Evolutionary conservation across 2,888 invertebrate species (phyloP).

Genomic region (Rhopalosiphum nymphaeae): DNA sequence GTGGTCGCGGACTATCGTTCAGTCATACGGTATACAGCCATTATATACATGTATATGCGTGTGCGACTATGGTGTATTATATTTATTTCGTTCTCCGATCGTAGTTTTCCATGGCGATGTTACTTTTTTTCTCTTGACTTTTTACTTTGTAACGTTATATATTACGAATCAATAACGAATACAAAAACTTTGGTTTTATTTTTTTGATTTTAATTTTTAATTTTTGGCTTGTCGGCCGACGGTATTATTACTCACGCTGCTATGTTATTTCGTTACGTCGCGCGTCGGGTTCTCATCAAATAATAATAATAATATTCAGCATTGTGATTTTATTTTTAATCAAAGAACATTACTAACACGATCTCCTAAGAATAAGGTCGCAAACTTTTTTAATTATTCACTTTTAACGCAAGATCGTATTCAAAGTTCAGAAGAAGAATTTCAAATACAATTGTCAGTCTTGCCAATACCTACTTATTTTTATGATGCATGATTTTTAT

Average conservation of each 20-base stretch:
- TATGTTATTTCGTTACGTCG: background rate
- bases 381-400: conserved; percentile 15
- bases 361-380: background rate
- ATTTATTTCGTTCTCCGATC: background rate
- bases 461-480: background rate
- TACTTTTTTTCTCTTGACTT: background rate
- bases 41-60: background rate
- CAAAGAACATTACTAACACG: background rate
- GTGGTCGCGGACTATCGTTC: background rate
- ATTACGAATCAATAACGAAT: background rate
- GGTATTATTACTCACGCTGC: background rate
- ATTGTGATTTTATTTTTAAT: conserved; percentile 16
- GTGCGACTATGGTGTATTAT: background rate
- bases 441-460: background rate
- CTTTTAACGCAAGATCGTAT: background rate
- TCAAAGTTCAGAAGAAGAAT: background rate
- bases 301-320: background rate
- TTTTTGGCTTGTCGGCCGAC: background rate
- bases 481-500: background rate
- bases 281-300: background rate
- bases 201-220: background rate
- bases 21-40: background rate
- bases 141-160: background rate
- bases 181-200: background rate
- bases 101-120: background rate